These are phyloP conservation scores for Drosophila bunnanda DNA, from an alignment of 2,888 invertebrate genomes.

Conservation along the genomic window DNA sequence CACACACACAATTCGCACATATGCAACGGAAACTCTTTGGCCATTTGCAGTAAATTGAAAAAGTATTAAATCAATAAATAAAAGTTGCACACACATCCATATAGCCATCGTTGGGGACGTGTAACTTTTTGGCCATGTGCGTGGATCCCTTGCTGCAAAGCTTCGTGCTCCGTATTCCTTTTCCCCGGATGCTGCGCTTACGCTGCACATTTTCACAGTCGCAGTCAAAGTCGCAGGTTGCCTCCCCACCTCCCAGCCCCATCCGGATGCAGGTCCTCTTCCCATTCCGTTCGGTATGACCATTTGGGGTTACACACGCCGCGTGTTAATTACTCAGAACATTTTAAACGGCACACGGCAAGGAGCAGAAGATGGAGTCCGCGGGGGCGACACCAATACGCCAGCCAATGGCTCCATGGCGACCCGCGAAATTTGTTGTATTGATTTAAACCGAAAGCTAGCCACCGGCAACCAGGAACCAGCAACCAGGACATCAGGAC, in stretches of 20 bases:
- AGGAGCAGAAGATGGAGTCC: not conserved
- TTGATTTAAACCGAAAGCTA: constrained; percentile 67
- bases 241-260: not conserved
- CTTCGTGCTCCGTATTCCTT: not conserved
- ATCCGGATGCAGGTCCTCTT: constrained; percentile 6
- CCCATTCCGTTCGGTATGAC: constrained; percentile 22
- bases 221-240: not conserved
- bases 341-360: constrained; percentile 68
- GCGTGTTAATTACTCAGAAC: constrained; percentile 79
- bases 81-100: constrained; percentile 62
- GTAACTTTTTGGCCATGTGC: constrained; percentile 59
- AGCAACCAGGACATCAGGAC: not conserved
- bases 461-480: constrained; percentile 4
- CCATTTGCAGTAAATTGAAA: constrained; percentile 79
- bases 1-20: constrained; percentile 23
- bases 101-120: constrained; percentile 46
- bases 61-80: constrained; percentile 79
- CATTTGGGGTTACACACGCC: constrained; percentile 77
- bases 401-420: constrained; percentile 24
- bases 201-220: constrained; percentile 68
- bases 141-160: constrained; percentile 27
- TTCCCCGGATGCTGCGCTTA: constrained; percentile 51
- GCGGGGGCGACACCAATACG: constrained; percentile 16
- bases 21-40: constrained; percentile 58
- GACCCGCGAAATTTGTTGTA: constrained; percentile 74